phyloP scores from a whole-genome alignment of 2,113 vertebrate species.

The Athene noctua region DNA sequence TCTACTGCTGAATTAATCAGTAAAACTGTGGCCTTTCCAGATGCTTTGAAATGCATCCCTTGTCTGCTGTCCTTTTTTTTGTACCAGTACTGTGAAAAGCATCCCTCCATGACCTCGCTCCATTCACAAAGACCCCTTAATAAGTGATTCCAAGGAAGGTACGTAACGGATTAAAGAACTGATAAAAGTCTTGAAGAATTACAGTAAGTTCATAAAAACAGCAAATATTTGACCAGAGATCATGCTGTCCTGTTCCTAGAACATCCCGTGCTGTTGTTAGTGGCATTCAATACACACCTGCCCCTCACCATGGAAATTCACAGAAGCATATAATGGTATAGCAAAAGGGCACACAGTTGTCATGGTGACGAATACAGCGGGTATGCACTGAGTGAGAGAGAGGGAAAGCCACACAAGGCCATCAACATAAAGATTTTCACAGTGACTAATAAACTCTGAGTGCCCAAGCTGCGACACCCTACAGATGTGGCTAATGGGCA shows the following conservation, averaged over 20 bases:
- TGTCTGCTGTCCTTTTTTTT: not conserved
- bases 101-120: not conserved
- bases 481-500: not conserved
- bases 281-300: rapidly evolving
- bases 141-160: not conserved
- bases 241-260: not conserved
- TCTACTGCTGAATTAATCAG: not conserved
- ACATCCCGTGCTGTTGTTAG: not conserved
- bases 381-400: not conserved
- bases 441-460: not conserved
- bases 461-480: not conserved
- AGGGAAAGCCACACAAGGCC: not conserved
- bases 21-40: not conserved
- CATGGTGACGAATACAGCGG: not conserved
- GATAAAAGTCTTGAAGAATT: not conserved
- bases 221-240: not conserved
- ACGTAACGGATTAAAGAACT: not conserved
- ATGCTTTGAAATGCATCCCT: not conserved
- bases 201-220: not conserved
- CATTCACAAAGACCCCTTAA: not conserved
- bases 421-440: not conserved
- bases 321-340: not conserved
- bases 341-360: not conserved
- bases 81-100: not conserved
- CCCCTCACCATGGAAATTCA: not conserved